These are phyloP conservation scores for Tolmerus cingulatus DNA, from an alignment of 2,888 invertebrate species.

Conservation along the genomic window DNA sequence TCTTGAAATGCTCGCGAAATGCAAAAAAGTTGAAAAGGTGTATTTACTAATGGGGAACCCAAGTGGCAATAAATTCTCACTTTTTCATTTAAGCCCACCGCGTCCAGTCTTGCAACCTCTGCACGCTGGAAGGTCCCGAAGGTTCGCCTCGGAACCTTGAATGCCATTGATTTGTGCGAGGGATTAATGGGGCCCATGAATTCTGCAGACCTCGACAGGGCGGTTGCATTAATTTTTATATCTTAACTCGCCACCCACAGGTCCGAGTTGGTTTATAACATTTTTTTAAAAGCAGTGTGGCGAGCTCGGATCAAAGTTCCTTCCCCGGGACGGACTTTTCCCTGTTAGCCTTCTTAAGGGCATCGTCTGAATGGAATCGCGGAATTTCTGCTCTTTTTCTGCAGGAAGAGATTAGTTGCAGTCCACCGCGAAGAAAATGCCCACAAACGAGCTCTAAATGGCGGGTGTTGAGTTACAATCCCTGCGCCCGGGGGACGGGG, in stretches of 20 bases:
- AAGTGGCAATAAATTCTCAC: not conserved
- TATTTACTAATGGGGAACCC: not conserved
- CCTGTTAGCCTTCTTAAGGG: slow-evolving; percentile 15
- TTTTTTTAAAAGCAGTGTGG: not conserved
- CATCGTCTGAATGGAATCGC: slow-evolving; percentile 20
- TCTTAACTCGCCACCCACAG: slow-evolving; percentile 1
- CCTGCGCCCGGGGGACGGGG: not conserved
- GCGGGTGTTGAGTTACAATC: slow-evolving; percentile 39
- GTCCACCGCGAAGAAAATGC: slow-evolving; percentile 7
- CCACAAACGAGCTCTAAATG: slow-evolving; percentile 5
- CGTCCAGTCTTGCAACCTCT: not conserved
- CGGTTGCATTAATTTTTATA: slow-evolving; percentile 18
- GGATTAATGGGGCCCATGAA: not conserved
- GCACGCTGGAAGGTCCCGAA: not conserved
- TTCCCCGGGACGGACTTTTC: not conserved
- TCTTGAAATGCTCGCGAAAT: not conserved
- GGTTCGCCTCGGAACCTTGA: not conserved
- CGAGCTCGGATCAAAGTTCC: not conserved
- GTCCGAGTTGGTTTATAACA: not conserved
- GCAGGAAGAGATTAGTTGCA: slow-evolving; percentile 27
- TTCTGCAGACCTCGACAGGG: not conserved
- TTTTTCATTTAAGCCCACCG: not conserved
- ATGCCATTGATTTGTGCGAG: not conserved
- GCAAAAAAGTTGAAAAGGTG: not conserved
- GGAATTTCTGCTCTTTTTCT: slow-evolving; percentile 19